Evolutionary conservation across 2,888 invertebrate genomes (phyloP).

Genomic region (Eremobia ochroleuca): DNA sequence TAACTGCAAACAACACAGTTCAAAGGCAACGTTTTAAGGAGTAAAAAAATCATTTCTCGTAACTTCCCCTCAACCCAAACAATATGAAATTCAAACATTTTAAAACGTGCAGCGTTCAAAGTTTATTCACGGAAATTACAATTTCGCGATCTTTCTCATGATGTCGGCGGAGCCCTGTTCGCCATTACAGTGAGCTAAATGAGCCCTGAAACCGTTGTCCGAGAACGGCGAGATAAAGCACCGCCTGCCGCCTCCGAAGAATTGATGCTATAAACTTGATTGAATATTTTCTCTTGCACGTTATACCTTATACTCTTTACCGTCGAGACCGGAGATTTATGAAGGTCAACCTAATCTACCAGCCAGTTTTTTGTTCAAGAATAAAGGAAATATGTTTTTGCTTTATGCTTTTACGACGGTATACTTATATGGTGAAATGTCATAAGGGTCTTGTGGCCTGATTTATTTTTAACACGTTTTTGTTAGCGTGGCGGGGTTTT

Average conservation of each 20-base stretch:
- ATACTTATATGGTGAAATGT: slow-evolving; percentile 28
- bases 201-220: slow-evolving; percentile 75
- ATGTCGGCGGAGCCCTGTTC: slow-evolving; percentile 63
- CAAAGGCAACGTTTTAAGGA: neutral
- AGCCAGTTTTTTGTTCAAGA: slow-evolving; percentile 58
- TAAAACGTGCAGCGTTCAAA: slow-evolving; percentile 34
- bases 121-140: slow-evolving; percentile 65
- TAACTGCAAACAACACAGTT: neutral
- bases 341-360: slow-evolving; percentile 64
- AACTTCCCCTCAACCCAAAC: neutral
- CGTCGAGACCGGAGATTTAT: slow-evolving; percentile 67
- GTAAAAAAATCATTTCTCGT: neutral
- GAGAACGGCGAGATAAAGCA: slow-evolving; percentile 71
- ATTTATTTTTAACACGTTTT: slow-evolving; percentile 52
- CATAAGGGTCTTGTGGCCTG: slow-evolving; percentile 27
- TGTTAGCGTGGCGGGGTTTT: slow-evolving; percentile 15
- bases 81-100: slow-evolving; percentile 17
- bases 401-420: slow-evolving; percentile 52
- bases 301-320: slow-evolving; percentile 63
- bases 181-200: slow-evolving; percentile 73
- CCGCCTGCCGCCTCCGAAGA: slow-evolving; percentile 67
- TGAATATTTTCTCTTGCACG: slow-evolving; percentile 80
- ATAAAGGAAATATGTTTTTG: slow-evolving; percentile 65
- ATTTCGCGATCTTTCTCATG: slow-evolving; percentile 62
- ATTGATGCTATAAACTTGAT: slow-evolving; percentile 82